Evolutionary conservation across 2,797 vertebrate species (phyloP), one percentile per base, ranked within the genome.

Genomic region (Pelodytes ibericus): DNA sequence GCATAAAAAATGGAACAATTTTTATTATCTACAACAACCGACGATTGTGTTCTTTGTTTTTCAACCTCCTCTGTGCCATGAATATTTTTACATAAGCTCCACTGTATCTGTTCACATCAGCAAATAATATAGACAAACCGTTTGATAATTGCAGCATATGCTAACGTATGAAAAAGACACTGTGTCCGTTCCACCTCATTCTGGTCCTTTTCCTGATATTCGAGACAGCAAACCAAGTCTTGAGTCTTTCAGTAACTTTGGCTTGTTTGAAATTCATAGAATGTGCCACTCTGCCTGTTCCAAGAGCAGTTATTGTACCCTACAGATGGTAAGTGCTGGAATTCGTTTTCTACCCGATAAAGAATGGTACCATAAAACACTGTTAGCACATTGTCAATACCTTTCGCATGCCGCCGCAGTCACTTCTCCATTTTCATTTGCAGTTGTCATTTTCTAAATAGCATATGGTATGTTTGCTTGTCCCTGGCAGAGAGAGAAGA

Each of bases 221-320:
- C 24, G 71, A 41, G 24, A 77, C 60, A 82, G 69, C 77, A 80
- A 60, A 24, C 8, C 20, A 49, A 49, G 18, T 15, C 11, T 80
- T 66, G 72, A 44, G 22, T 53, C n/a, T n/a, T n/a, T 70, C 33
- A 30, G 33, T 62, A 63, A 71, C 27, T 74, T 81, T 84, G 70
- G 78, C 82, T 82, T 80, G 79, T 72, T 85, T 49, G 20, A 83
- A 82, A 85, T 83, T 81, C 68, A 71, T 75, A 80, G 65, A 83
- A 83, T 84, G 83, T 83, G 72, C 84, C 76, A 82, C 77, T 70
- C 72, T 77, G 75, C 67, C 79, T 82, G 72, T 73, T 83, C 60
- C 72, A 77, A 75, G 31, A 53, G 79, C 82, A 77, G 70, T 62
- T 71, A 82, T 75, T 44, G 58, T 36, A 9, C 66, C 80, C 56